Percentiles rank a stretch among this genome's conserved stretches.
Conservation (phyloP, 2,113 vertebrate genomes). For the Columba livia region DNA sequence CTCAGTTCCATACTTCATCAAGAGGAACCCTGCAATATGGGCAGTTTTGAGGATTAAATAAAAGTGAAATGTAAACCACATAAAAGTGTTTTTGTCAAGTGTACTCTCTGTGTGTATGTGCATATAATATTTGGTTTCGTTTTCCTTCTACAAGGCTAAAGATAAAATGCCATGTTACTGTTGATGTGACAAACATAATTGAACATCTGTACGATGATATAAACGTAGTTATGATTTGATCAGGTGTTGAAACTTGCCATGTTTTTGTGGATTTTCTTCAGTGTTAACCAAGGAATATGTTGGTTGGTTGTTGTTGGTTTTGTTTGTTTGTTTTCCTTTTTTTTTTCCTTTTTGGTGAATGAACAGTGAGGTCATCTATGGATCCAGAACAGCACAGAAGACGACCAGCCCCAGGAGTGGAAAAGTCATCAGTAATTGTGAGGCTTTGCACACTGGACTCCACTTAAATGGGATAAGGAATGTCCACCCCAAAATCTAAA, state of each 20-base stretch:
- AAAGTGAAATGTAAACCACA: constrained; percentile 85
- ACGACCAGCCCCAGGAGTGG: neutral
- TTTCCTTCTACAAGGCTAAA: constrained; percentile 14
- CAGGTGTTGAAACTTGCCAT: constrained; percentile 2
- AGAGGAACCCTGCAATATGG: constrained; percentile 85
- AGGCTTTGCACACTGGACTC: constrained; percentile 33
- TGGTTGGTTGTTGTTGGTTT: neutral
- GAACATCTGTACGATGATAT: neutral
- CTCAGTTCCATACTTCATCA: constrained; percentile 92
- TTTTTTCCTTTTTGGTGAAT: neutral
- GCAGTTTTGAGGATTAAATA: constrained; percentile 92
- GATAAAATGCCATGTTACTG: constrained; percentile 45
- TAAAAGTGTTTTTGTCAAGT: constrained; percentile 72
- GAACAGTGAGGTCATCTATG: neutral
- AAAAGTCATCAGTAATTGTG: constrained; percentile 21
- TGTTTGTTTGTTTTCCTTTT: no score
- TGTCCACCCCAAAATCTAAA: neutral
- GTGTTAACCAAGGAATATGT: neutral
- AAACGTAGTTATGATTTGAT: neutral
- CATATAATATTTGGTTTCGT: constrained; percentile 2
- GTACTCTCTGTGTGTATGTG: constrained; percentile 62
- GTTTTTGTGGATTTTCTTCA: neutral
- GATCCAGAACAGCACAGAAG: constrained; percentile 10
- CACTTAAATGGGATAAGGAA: constrained; percentile 15
- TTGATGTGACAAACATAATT: constrained; percentile 22